phyloP scores from a whole-genome alignment of 2,113 vertebrate genomes.

The Indri indri region DNA sequence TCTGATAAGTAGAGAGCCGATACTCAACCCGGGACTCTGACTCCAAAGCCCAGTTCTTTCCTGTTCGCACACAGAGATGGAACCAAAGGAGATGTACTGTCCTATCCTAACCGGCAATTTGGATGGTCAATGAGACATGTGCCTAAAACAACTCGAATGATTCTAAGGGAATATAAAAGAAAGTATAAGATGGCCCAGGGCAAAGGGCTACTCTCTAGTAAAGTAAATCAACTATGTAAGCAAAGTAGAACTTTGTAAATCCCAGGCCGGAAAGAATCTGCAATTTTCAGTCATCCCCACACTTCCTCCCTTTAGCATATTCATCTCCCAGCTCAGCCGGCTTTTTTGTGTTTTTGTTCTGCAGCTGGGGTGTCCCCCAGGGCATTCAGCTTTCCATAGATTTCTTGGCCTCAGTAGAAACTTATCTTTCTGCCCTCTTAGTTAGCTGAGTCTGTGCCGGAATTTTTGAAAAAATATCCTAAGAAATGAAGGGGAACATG shows the following conservation, averaged over 20 bases:
- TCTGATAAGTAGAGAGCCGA: neutral
- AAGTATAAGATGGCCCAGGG: neutral
- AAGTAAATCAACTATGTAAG: neutral
- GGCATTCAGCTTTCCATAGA: slow-evolving; percentile 31
- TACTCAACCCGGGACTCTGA: neutral
- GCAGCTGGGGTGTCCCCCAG: slow-evolving; percentile 16
- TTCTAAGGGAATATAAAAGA: neutral
- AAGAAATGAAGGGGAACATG: neutral
- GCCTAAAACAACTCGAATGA: slow-evolving; percentile 1
- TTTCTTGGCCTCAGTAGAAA: slow-evolving; percentile 42
- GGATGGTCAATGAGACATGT: neutral
- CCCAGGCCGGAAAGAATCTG: neutral
- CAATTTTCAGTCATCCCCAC: neutral
- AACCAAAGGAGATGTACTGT: neutral
- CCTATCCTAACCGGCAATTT: neutral
- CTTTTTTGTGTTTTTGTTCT: slow-evolving; percentile 33
- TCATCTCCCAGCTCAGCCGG: slow-evolving; percentile 18
- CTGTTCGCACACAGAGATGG: neutral
- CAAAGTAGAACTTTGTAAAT: neutral
- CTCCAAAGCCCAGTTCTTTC: neutral
- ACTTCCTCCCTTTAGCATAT: slow-evolving; percentile 54
- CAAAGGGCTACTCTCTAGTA: neutral
- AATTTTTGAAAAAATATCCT: slow-evolving; percentile 26
- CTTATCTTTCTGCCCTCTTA: neutral
- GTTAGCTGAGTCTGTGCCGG: neutral